Base-by-base conservation (phyloP, 1,140 invertebrate genomes). In the Dendrolimus punctatus region DNA sequence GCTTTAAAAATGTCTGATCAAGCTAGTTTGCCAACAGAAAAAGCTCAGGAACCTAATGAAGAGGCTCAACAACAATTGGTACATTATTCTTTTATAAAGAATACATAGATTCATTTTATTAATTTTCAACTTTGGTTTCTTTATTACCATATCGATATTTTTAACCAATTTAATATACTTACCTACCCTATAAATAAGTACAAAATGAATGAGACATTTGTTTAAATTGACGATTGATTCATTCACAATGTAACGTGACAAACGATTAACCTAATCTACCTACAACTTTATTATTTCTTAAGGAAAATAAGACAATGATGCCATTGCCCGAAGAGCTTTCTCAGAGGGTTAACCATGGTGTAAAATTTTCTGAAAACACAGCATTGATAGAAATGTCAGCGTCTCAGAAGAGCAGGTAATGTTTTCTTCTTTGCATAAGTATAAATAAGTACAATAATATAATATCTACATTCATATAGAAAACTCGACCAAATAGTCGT, bases 41-140 rank as follows among this genome's bases (percentile, higher is more conserved):
- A 50, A 5, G 74, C 78, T 42, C 45, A 50, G 44, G 73, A 76
- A 62, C 76, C 78, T 6, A 44, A 47, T 23, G 76, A 83, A 67
- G 73, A 66, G 68, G 80, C 76, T 37, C 57, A 46, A 40, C 71
- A 73, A 47, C 67, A 69, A 8, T 43, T 40, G 48, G 78, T 81
- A 70, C 67, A 51, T 23, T 44, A 45, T 43, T 39, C 53, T 58
- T 39, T 52, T 49, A 46, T 39, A 41, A 40, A 53, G 23, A 2
- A 23, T 23, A 23, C 23, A 1, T 23, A 23, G 23, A 23, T 23
- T 39, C 46, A 53, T 10, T 46, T 39, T 46, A 40, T 38, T 39
- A 23, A 8, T 38, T 42, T 23, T 10, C 5, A 41, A 40, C 5
- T 8, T 49, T 40, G 5, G 23, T 23, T 23, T 23, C 23, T 23